phyloP scores from a whole-genome alignment of 2,113 vertebrate species.

The Brevimyrus niger region DNA sequence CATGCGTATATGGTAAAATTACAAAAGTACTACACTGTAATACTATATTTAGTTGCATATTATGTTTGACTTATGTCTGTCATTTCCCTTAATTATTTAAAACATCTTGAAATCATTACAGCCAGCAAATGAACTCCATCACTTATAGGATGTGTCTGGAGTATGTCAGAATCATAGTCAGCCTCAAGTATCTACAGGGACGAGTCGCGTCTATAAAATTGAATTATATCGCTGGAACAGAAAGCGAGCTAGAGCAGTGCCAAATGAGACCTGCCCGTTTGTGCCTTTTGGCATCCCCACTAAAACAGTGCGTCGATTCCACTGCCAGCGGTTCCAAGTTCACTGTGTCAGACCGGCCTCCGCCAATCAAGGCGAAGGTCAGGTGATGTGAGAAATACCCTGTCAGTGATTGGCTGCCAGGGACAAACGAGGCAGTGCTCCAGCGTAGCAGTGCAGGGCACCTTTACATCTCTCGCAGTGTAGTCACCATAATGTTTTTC shows the following conservation, averaged over 20 bases:
- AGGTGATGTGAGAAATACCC: not conserved
- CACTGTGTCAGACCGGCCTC: not conserved
- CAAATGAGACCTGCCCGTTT: not conserved
- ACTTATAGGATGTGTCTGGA: constrained; percentile 17
- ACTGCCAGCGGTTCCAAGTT: not conserved
- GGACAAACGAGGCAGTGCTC: not conserved
- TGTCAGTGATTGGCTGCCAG: not conserved
- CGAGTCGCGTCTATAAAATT: constrained; percentile 18
- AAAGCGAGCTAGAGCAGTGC: not conserved
- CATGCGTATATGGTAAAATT: not conserved
- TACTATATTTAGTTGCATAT: constrained; percentile 7
- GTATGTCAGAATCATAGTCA: constrained; percentile 23
- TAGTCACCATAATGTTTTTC: not conserved
- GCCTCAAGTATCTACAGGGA: constrained; percentile 6
- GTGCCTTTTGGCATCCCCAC: not conserved
- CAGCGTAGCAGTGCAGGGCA: not conserved
- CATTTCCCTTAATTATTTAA: constrained; percentile 12
- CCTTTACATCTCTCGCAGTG: not conserved
- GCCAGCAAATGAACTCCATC: constrained; percentile 13
- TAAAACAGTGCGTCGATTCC: constrained; percentile 2
- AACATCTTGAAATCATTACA: constrained; percentile 25
- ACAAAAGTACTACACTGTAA: not conserved
- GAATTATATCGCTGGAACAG: constrained; percentile 14
- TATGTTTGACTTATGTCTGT: constrained; percentile 13
- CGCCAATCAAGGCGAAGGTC: not conserved